These are phyloP conservation scores for Ooceraea biroi DNA, from an alignment of 1,140 invertebrate species.

Conservation along the genomic window DNA sequence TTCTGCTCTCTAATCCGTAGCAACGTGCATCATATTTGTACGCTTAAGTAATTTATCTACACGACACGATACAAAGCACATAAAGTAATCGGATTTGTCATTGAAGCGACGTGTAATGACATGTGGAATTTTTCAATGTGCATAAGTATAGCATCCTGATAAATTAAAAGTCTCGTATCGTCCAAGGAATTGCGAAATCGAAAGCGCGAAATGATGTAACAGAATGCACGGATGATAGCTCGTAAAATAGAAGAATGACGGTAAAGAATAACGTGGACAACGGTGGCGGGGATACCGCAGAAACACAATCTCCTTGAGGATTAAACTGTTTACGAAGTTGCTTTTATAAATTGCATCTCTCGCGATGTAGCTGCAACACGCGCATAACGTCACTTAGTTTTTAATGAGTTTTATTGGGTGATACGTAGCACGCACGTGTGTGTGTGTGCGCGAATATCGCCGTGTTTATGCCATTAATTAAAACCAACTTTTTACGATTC, in stretches of 20 bases:
- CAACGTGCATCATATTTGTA: neutral
- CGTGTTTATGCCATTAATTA: neutral
- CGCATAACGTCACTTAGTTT: neutral
- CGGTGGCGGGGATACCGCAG: neutral
- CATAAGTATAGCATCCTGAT: neutral
- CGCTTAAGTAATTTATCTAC: conserved; percentile 23
- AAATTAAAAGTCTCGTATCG: neutral
- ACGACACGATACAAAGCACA: neutral
- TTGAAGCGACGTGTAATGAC: neutral
- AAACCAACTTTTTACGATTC: neutral
- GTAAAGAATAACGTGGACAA: neutral
- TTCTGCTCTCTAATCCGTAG: neutral
- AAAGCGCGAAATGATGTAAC: conserved; percentile 42
- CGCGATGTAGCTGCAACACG: neutral
- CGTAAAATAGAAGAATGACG: neutral
- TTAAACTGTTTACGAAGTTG: conserved; percentile 41
- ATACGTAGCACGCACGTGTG: neutral
- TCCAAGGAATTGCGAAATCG: neutral
- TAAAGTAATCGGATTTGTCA: conserved; percentile 19
- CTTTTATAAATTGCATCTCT: neutral
- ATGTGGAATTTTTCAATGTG: neutral
- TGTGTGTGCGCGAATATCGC: neutral
- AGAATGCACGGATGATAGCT: neutral
- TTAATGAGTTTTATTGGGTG: conserved; percentile 16
- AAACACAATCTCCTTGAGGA: neutral